Evolutionary conservation across 2,113 vertebrate genomes (phyloP), one percentile per base, ranked within the genome.

Genomic region (Passerina amoena): DNA sequence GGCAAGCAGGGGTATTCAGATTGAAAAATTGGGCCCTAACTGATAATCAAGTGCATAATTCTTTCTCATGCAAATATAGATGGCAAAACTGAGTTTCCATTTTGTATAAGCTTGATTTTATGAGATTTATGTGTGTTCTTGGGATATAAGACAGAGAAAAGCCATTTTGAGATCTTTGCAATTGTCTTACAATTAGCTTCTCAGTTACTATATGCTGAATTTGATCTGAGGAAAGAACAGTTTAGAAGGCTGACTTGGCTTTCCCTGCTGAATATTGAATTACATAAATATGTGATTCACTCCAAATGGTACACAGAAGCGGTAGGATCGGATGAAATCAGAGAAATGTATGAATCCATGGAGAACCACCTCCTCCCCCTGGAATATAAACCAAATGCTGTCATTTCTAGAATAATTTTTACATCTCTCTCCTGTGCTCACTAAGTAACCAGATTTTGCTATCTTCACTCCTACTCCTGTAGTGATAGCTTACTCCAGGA

Each of bases 201-300:
- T 90, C 84, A 35, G 82, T 85, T 94, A 82, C 92, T 95, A 80
- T 44, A 44, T 56, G 78, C 78, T 89, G 80, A 53, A 92, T 96
- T 83, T 94, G 72, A 92, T 95, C 86, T 92, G 95, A 94, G 88
- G 94, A 72, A 90, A 78, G 82, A 96, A 94, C 89, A 81, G 70
- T 73, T 96, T 95, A 91, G 94, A 89, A 95, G 91, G 83, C 92
- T 96, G 94, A 91, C 88, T 94, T 94, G 86, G 83, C 92, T 95
- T 95, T 92, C 88, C 92, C 91, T 93, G 4, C 71, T 76, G 92
- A 95, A 94, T 80, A 93, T 81, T 90, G 92, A 51, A 83, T 97
- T 95, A 96, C 86, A 83, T 95, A 97, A 96, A 94, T 85, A 94
- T 12, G 48, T 95, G 94, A 97, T 96, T 96, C 96, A 97, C 47